Evolutionary conservation across 1,140 invertebrate species (phyloP), one percentile per base, ranked within the genome.

Genomic region (Plodia interpunctella): DNA sequence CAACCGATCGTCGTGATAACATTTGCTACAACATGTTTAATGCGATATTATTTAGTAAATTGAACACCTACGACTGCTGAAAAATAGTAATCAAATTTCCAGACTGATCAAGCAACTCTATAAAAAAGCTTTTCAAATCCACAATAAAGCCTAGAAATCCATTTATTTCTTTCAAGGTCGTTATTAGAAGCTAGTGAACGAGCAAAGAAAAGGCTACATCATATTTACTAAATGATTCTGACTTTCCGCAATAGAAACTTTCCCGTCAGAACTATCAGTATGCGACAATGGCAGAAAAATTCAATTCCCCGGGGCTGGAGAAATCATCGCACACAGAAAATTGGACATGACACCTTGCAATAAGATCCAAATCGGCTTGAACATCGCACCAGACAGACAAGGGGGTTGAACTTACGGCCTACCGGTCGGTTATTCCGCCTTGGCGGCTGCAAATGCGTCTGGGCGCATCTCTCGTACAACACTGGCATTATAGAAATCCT

Each of bases 401-500:
- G 57, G 60, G 50, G 59, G 58, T 68, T 62, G 52, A 70, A 87
- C 81, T 87, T 85, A 84, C 82, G 70, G 68, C 74, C 73, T 69
- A 74, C 67, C 50, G 63, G 55, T 57, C 59, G 60, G 21, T 52
- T 66, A 55, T 65, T 74, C 49, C 71, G 66, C 57, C 72, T 73
- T 59, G 68, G 65, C 67, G 70, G 65, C 66, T 72, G 70, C 66
- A 72, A 65, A 70, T 78, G 63, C 67, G 70, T 61, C 65, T 75
- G 69, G 70, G 70, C 67, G 66, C 77, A 74, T 78, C 68, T 73
- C 71, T 80, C 70, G 68, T 76, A 77, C 62, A 83, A 73, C 60
- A 80, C 82, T 64, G 82, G 84, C 82, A 87, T 84, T 52, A 59
- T 72, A 49, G 57, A 68, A 57, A 62, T 55, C 30, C 30, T 18